Evolutionary conservation across 1,140 invertebrate genomes (phyloP), one percentile per base, ranked within the genome.

Genomic region (Drosophila mauritiana): DNA sequence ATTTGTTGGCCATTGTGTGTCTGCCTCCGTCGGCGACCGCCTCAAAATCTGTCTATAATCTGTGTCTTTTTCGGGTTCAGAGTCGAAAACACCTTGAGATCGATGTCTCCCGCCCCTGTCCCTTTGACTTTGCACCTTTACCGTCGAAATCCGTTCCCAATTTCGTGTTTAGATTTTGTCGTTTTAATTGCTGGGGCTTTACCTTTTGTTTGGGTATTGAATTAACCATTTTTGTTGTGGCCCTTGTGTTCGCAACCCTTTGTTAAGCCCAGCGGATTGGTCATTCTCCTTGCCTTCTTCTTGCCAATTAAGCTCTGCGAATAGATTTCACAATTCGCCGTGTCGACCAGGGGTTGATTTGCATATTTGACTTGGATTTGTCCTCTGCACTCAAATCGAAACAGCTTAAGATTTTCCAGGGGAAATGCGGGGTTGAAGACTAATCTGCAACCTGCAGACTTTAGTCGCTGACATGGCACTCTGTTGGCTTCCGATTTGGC

Each of bases 121-220:
- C 53, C 27, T 20, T 69, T 72, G 65, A 45, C 72, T 64, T 82
- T 86, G 83, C 83, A 88, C 79, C 83, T 88, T 88, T 67, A 48
- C 75, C 46, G 49, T 65, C 73, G 78, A 89, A 89, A 89, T 84
- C 85, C 84, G 68, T 68, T 80, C 68, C 64, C 58, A 70, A 80
- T 84, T 78, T 89, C 76, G 70, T 89, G 84, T 89, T 89, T 89
- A 89, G 84, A 89, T 89, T 89, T 89, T 89, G 84, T 84, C 85
- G 77, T 89, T 89, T 89, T 89, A 89, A 89, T 89, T 89, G 84
- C 80, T 55, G 62, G 45, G 25, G 57, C 62, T 64, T 73, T 64
- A 69, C 7, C 48, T 34, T 56, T 64, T 58, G 62, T 64, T 72
- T 39, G 37, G 10, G 10, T 10, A 8, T 45, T 11, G 15, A 17